Percentiles rank a stretch among this genome's conserved stretches.
Evolutionary conservation across 2,888 invertebrate species (phyloP).

Genomic region (Busseola fusca): DNA sequence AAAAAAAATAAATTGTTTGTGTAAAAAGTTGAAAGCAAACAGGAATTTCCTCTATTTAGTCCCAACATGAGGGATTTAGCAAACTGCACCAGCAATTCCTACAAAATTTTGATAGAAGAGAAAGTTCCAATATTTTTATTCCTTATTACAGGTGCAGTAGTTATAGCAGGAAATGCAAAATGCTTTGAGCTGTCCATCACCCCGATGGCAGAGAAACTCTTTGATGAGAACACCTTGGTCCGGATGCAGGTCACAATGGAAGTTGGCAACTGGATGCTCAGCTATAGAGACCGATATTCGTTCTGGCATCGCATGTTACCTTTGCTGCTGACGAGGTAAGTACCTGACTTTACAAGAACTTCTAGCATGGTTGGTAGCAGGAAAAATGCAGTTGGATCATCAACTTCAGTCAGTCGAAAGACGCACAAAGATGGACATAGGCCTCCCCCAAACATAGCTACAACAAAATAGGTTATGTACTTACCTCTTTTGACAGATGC

Average conservation of each 20-base stretch:
- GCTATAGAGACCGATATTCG: slow-evolving; percentile 95
- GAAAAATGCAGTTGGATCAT: neutral
- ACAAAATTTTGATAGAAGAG: no score
- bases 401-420: neutral
- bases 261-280: slow-evolving; percentile 93
- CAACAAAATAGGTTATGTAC: neutral
- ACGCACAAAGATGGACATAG: neutral
- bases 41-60: neutral
- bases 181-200: slow-evolving; percentile 92
- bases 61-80: neutral
- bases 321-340: slow-evolving; percentile 94
- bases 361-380: no score
- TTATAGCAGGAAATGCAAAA: slow-evolving; percentile 92
- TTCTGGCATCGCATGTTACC: slow-evolving; percentile 96
- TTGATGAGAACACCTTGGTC: slow-evolving; percentile 95
- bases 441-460: neutral
- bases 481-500: neutral
- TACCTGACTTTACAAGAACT: neutral
- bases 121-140: neutral
- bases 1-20: neutral
- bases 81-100: neutral
- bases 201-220: slow-evolving; percentile 95
- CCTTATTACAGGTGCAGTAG: slow-evolving; percentile 84
- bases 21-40: neutral
- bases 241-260: slow-evolving; percentile 93